Evolutionary conservation across 2,113 vertebrate species (phyloP).

Genomic region (Smithornis capensis): DNA sequence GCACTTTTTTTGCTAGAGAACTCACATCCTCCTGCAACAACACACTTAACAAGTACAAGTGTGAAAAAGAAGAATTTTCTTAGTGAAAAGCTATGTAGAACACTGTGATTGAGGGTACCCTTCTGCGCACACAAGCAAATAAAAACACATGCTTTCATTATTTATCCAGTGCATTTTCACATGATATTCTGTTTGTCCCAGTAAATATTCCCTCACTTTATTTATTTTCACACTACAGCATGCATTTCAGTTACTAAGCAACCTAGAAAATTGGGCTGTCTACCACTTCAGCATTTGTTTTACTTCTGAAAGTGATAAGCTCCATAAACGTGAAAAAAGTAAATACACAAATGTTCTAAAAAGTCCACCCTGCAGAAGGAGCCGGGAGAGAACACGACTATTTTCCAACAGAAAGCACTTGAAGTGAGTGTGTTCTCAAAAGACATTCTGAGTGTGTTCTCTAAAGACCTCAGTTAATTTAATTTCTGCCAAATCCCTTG

Average conservation of each 20-base stretch:
- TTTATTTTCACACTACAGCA: neutral
- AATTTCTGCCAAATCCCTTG: conserved; percentile 46
- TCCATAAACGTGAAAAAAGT: neutral
- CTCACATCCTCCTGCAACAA: neutral
- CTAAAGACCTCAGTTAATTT: conserved; percentile 51
- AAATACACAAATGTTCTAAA: neutral
- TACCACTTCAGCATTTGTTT: conserved; percentile 50
- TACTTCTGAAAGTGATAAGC: conserved; percentile 14
- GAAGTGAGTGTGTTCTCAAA: neutral
- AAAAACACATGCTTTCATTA: neutral
- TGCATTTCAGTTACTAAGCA: conserved; percentile 41
- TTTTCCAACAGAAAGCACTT: neutral
- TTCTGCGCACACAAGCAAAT: neutral
- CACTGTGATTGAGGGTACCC: neutral
- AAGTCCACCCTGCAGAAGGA: neutral
- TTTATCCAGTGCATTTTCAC: neutral
- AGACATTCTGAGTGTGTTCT: conserved; percentile 19
- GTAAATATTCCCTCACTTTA: neutral
- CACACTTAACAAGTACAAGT: neutral
- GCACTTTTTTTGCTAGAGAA: neutral
- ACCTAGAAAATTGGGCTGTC: conserved; percentile 29
- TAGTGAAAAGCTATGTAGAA: neutral
- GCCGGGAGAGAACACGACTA: accelerated
- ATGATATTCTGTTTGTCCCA: neutral
- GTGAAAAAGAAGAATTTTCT: neutral